Percentiles rank a stretch among this genome's conserved stretches.
phyloP scores from a whole-genome alignment of 2,113 vertebrate genomes.

The Rhabdomys dilectus region DNA sequence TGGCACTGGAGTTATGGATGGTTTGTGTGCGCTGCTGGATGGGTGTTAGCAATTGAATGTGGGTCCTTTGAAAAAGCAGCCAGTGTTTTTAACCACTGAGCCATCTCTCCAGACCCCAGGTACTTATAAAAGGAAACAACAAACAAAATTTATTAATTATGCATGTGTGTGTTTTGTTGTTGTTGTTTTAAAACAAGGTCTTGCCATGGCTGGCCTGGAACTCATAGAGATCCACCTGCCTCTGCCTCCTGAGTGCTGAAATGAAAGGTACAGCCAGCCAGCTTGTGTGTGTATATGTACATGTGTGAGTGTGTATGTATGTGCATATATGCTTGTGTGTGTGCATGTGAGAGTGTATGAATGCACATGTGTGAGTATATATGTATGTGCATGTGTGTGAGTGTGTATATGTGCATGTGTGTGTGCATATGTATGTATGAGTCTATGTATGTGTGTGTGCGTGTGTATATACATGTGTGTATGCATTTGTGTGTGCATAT shows the following conservation, averaged over 20 bases:
- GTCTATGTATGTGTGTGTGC: accelerated
- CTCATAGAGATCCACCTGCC: not conserved
- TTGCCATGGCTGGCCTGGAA: not conserved
- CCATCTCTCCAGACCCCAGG: not conserved
- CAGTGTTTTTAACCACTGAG: not conserved
- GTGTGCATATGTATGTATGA: too few species aligned
- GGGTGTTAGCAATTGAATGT: not conserved
- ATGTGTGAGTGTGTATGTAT: too few species aligned
- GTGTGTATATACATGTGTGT: too few species aligned
- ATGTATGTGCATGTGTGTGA: too few species aligned
- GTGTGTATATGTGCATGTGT: too few species aligned
- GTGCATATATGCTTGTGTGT: too few species aligned
- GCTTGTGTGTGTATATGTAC: not conserved
- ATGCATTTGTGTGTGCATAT: too few species aligned
- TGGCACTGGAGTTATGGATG: not conserved
- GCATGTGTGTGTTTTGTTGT: not conserved
- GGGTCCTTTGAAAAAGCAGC: not conserved
- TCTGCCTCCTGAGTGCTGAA: not conserved
- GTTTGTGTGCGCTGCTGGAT: too few species aligned
- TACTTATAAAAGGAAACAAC: not conserved
- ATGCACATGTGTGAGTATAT: too few species aligned
- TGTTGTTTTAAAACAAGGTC: not conserved
- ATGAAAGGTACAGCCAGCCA: not conserved
- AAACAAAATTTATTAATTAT: not conserved
- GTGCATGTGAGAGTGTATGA: too few species aligned